These are phyloP conservation scores for Calameuta idolon DNA, from an alignment of 2,888 invertebrate genomes.

Conservation along the genomic window DNA sequence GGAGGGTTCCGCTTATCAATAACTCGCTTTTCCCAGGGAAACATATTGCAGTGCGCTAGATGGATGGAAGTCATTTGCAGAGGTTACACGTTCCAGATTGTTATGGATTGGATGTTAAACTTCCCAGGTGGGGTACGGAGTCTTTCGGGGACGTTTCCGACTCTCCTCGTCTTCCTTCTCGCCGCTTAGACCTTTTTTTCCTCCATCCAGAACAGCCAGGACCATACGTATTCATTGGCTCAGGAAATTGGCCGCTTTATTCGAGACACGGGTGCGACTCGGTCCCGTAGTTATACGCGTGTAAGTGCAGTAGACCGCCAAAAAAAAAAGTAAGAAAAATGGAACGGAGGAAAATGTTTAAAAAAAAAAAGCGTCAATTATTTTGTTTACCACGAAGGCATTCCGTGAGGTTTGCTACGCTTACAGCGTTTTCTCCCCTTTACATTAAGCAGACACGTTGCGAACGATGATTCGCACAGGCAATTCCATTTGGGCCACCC, in stretches of 20 bases:
- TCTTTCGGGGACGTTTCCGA: background rate
- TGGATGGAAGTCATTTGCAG: slow-evolving; percentile 54
- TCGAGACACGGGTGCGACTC: background rate
- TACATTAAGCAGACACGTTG: background rate
- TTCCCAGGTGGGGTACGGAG: slow-evolving; percentile 19
- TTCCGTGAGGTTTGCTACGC: background rate
- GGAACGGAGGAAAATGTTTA: background rate
- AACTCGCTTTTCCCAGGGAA: slow-evolving; percentile 39
- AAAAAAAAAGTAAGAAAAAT: background rate
- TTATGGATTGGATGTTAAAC: slow-evolving; percentile 51
- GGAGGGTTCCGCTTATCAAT: slow-evolving; percentile 42
- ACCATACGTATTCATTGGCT: background rate
- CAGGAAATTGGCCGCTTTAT: background rate
- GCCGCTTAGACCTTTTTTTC: background rate
- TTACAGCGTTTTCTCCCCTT: background rate
- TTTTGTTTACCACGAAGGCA: background rate
- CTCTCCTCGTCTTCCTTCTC: background rate
- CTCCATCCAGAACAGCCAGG: background rate
- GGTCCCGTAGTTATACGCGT: background rate
- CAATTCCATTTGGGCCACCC: background rate
- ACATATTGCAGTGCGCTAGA: slow-evolving; percentile 50
- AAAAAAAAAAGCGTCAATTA: background rate
- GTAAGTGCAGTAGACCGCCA: background rate
- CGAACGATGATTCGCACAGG: background rate
- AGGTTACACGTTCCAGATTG: slow-evolving; percentile 50